Base-by-base conservation (phyloP, 2,888 invertebrate species). In the Sabatieria punctata region DNA sequence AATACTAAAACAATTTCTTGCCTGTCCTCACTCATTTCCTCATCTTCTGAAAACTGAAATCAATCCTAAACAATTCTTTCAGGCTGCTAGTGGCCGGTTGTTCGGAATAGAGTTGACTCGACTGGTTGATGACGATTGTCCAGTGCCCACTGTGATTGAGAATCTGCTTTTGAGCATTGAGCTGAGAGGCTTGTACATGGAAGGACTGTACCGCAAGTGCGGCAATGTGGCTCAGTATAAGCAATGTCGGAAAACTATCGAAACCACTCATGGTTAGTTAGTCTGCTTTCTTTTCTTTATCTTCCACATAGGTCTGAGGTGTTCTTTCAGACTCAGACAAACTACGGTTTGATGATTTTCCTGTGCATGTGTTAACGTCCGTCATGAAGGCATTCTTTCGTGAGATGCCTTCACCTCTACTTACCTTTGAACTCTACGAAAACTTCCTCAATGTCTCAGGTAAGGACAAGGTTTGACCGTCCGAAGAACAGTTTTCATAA, bases 341-440 rank as follows among this genome's bases (percentile, higher is more conserved):
- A 45, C 76, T 78, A 43, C 76, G 78, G 57, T 78, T 71, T 47
- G 67, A 82, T 52, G 74, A 78, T 55, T 84, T 82, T 68, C 80
- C 81, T 46, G 82, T 89, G 45, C 88, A 89, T 70, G 86, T 88
- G 35, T 71, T 88, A 48, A 82, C 88, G 0, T 83, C 85, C 33
- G 82, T 85, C 27, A 73, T 89, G 49, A 91, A 91, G 70, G 57
- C 65, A 72, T 86, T 86, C 72, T 78, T 89, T 67, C 75, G 88
- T 35, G 89, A 89, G 65, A 79, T 91, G 77, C 84, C 86, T 18
- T 88, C 89, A 67, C 89, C 89, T 21, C 71, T 91, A 55, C 74
- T 91, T 55, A 86, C 88, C 44, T 88, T 81, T 70, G 88, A 88
- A 65, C 79, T 84, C 52, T 91, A 89, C 67, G 88, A 89, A 68